These are phyloP conservation scores for Acrocephalus scirpaceus DNA, from an alignment of 2,797 vertebrate genomes.

Conservation along the genomic window DNA sequence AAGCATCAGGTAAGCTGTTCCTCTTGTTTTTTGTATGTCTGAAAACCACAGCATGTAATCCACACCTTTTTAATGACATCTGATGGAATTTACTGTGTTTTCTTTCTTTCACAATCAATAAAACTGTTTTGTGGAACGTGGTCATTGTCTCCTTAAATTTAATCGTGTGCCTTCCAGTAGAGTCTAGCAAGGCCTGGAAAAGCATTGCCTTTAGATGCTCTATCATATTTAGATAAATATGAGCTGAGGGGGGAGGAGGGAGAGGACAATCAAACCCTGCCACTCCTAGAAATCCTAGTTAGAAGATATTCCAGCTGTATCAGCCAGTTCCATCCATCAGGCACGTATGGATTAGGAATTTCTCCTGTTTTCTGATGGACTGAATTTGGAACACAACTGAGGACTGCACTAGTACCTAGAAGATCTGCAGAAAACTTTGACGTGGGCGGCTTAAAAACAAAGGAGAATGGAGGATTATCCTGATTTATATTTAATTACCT, in stretches of 20 bases:
- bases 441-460: neutral
- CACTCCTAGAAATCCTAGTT: constrained; percentile 13
- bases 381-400: constrained; percentile 30
- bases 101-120: constrained; percentile 68
- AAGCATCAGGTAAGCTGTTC: constrained; percentile 56
- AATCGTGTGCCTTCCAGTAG: neutral
- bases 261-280: neutral
- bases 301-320: neutral
- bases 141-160: constrained; percentile 74
- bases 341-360: neutral
- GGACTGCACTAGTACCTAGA: neutral
- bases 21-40: constrained; percentile 9
- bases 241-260: constrained; percentile 1
- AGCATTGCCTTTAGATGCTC: neutral
- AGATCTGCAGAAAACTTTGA: neutral
- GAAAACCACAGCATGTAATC: constrained; percentile 26
- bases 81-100: constrained; percentile 50
- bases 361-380: constrained; percentile 6
- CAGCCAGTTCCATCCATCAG: constrained; percentile 1
- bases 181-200: neutral
- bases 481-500: neutral
- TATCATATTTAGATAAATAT: neutral
- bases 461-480: neutral
- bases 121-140: constrained; percentile 72
- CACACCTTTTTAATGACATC: neutral